These are phyloP conservation scores for Hecatera dysodea DNA, from an alignment of 2,888 invertebrate species.

Conservation along the genomic window DNA sequence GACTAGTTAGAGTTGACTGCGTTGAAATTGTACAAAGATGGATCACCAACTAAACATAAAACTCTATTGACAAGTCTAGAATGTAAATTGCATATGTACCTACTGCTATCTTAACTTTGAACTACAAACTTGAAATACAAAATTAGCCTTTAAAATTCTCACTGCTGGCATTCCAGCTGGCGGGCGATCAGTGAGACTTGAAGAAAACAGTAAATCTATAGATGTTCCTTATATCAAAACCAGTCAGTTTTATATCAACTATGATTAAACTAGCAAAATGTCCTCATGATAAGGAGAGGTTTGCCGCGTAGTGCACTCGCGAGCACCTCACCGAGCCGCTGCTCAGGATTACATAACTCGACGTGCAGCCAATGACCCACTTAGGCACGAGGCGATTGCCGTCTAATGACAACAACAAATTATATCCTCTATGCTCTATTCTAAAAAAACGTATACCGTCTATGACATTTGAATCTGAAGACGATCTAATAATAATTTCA, in stretches of 20 bases:
- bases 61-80: constrained; percentile 1
- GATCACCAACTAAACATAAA: background rate
- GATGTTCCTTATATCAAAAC: constrained; percentile 61
- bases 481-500: background rate
- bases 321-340: constrained; percentile 66
- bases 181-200: background rate
- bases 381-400: constrained; percentile 76
- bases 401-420: constrained; percentile 80
- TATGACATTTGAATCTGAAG: constrained; percentile 3
- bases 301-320: constrained; percentile 61
- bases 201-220: constrained; percentile 30
- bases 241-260: constrained; percentile 63
- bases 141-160: background rate
- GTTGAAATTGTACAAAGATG: constrained; percentile 14
- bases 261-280: constrained; percentile 65
- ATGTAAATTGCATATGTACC: background rate
- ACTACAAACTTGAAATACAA: background rate
- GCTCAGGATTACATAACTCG: constrained; percentile 82
- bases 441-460: constrained; percentile 30
- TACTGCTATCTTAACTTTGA: background rate
- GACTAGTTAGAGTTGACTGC: constrained; percentile 1
- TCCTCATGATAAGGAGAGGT: constrained; percentile 63
- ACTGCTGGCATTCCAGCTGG: background rate
- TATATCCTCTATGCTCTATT: constrained; percentile 55
- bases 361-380: constrained; percentile 89